A percentile compares a stretch with the other conserved stretches of the same genome.
These are phyloP conservation scores for Alloscopus bannaensis DNA, from an alignment of 2,888 invertebrate genomes.

Conservation along the genomic window DNA sequence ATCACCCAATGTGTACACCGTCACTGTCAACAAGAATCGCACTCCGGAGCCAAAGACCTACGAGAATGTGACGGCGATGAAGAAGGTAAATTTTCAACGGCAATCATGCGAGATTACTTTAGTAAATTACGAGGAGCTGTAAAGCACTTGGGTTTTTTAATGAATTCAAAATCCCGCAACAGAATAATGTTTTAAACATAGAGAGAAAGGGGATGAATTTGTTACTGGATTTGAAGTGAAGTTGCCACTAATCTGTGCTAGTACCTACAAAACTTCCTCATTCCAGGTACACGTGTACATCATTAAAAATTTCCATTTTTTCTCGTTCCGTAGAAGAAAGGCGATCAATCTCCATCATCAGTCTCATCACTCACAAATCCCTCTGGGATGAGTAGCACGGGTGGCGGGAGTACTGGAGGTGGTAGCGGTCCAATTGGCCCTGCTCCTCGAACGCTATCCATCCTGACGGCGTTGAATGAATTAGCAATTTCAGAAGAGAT, in stretches of 20 bases:
- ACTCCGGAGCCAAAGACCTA: slow-evolving; percentile 37
- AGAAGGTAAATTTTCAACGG: slow-evolving; percentile 32
- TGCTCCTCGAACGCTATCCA: slow-evolving; percentile 69
- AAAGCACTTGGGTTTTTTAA: too few relatives aligned
- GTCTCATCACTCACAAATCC: slow-evolving; percentile 63
- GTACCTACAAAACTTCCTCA: too few relatives aligned
- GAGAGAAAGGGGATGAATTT: too few relatives aligned
- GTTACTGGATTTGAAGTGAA: too few relatives aligned
- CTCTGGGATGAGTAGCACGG: slow-evolving; percentile 39
- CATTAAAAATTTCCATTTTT: slow-evolving; percentile 22
- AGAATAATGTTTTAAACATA: too few relatives aligned
- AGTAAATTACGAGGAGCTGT: neutral
- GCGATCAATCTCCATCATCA: slow-evolving; percentile 69
- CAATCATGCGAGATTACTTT: neutral
- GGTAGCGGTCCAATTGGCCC: slow-evolving; percentile 55
- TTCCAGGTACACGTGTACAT: slow-evolving; percentile 9
- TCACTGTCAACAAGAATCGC: slow-evolving; percentile 52
- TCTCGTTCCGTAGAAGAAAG: slow-evolving; percentile 63
- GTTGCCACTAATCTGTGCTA: too few relatives aligned
- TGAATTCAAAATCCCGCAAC: too few relatives aligned
- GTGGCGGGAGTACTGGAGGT: slow-evolving; percentile 4
- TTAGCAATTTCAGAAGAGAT: slow-evolving; percentile 65
- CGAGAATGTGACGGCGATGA: slow-evolving; percentile 29
- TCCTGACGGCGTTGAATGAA: slow-evolving; percentile 71
- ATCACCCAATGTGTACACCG: slow-evolving; percentile 56